Base-by-base conservation (phyloP, 2,797 vertebrate species). In the Poecilia gillii region DNA sequence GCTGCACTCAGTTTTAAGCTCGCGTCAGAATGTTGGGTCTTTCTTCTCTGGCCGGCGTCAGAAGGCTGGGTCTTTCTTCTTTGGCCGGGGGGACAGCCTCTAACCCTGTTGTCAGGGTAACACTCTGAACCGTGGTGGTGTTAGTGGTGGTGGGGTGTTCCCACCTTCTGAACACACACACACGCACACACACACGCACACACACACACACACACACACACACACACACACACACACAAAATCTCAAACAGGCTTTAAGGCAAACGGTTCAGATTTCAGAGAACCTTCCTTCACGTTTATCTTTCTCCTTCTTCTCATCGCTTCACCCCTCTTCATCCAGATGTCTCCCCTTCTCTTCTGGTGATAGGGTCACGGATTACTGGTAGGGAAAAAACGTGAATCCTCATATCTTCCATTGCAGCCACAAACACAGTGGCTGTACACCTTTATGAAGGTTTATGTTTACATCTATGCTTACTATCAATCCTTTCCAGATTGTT, bases 31-130 rank as follows among this genome's bases (percentile, higher is more conserved):
- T 83, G 85, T 82, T 85, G 85, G 85, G 78, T 84, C 84, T 88
- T 84, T 87, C 77, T 88, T 85, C 83, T 87, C 75, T 72, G 78
- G 88, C 82, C 75, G 20, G 6, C 78, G 86, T 89, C 84, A 92
- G 80, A 87, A 90, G 83, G 84, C 84, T 85, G 85, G 84, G 78
- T 84, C 84, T 88, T 84, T 87, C 77, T 87, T 85, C 83, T 88
- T 76, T 72, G 79, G 88, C 83, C 75, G 3, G 4, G 55, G 79
- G 88, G 85, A 85, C 81, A 80, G 89, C 87, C 89, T 88, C 77
- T 91, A 89, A 90, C 88, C 91, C 83, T 8, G 85, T 94, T 78
- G 85, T 90, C 88, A 90, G 91, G 86, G 91, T 79, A 91, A 93
- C 87, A 68, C 75, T 85, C 76, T 5, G 46, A 87, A 81, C 76